Evolutionary conservation across 2,888 invertebrate species (phyloP), one percentile per base, ranked within the genome.

Genomic region (Vanessa cardui): DNA sequence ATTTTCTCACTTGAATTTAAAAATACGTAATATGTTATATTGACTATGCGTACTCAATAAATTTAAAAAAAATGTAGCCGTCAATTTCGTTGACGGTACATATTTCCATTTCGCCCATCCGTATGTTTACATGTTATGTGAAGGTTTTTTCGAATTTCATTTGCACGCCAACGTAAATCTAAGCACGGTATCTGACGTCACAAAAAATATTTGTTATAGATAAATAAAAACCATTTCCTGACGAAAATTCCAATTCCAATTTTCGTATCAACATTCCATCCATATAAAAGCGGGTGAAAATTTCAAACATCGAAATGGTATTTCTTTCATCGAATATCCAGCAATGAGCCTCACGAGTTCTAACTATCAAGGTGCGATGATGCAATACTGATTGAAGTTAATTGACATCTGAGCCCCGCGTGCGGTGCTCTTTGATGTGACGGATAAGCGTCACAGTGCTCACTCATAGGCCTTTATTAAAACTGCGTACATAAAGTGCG

Each of bases 381-480:
- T 86, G 87, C 91, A 86, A 83, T 85, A 84, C 89, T 93, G 93
- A 94, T 93, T 94, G 92, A 87, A 90, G 91, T 91, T 93, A 93
- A 94, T 94, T 94, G 94, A 92, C 88, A 93, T 90, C 83, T 89
- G 83, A 80, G 77, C 77, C 78, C 84, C 83, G 49, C 39, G 59
- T 70, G 69, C 64, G 49, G 66, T 68, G 66, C 66, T 72, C 78
- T 79, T 80, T 80, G 80, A 80, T 77, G 77, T 75, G 59, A 72
- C 73, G 66, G 73, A 66, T 69, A 66, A 72, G 72, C 70, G 65
- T 60, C 64, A 64, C 62, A 70, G 66, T 68, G 64, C 69, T 72
- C 69, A 67, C 63, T 70, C 50, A 70, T 62, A 63, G 46, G 64
- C 31, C 58, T 72, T 71, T 71, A 71, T 69, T 71, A 68, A 72